Percentiles rank a stretch among this genome's conserved stretches.
These are phyloP conservation scores for Oreotrochilus melanogaster DNA, from an alignment of 2,113 vertebrate species.

Conservation along the genomic window DNA sequence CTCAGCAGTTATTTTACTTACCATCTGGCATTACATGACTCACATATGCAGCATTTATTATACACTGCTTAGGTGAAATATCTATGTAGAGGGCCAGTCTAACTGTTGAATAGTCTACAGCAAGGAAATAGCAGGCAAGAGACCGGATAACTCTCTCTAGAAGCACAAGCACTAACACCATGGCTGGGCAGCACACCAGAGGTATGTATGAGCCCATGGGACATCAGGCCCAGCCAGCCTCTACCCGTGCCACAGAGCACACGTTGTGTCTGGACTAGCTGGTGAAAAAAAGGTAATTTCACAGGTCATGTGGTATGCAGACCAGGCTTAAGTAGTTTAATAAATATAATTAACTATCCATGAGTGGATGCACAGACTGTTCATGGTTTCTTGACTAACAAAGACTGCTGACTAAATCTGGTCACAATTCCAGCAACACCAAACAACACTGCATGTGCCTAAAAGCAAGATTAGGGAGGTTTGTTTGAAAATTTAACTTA, in stretches of 20 bases:
- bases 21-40: background rate
- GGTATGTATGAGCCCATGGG: rapidly evolving
- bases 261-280: background rate
- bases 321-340: background rate
- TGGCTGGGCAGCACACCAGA: background rate
- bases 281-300: background rate
- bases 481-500: background rate
- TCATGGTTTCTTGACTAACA: background rate
- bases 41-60: rapidly evolving
- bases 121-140: background rate
- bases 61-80: background rate
- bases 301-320: background rate
- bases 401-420: background rate
- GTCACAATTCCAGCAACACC: background rate
- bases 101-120: background rate
- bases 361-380: background rate
- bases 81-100: background rate
- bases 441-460: rapidly evolving
- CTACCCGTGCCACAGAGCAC: background rate
- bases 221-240: background rate
- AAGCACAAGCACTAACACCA: background rate
- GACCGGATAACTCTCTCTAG: background rate
- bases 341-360: background rate
- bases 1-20: background rate
- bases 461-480: background rate